Conservation (phyloP, 2,113 vertebrate genomes). For the Asarcornis scutulata region DNA sequence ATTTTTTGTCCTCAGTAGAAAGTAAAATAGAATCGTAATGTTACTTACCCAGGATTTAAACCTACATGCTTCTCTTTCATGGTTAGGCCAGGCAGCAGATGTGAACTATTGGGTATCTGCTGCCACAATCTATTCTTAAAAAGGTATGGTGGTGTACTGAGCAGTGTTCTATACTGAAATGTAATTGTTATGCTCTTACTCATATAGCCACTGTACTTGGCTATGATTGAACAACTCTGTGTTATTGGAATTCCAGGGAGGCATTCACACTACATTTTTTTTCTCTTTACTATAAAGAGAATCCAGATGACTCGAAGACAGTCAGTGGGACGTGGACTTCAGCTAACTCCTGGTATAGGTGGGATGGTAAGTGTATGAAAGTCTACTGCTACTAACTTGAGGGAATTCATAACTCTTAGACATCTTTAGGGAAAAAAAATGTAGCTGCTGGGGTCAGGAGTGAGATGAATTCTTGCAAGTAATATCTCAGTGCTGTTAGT, state of each 20-base stretch:
- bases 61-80: background rate
- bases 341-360: conserved; percentile 84
- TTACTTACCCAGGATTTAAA: background rate
- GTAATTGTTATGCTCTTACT: background rate
- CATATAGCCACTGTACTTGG: background rate
- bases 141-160: background rate
- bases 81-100: background rate
- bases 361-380: conserved; percentile 81
- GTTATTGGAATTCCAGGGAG: background rate
- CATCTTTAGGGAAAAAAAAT: no score
- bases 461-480: background rate
- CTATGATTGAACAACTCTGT: background rate
- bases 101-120: background rate
- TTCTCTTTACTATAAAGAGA: conserved; percentile 63
- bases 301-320: conserved; percentile 87
- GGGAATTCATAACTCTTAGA: background rate
- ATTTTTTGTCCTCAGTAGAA: background rate
- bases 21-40: background rate
- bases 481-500: background rate
- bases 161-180: background rate
- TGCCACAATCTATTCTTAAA: background rate
- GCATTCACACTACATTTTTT: background rate
- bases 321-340: conserved; percentile 87
- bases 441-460: background rate
- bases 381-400: background rate